Evolutionary conservation across 2,113 vertebrate genomes (phyloP).

Genomic region (Microcebus griseorufus): DNA sequence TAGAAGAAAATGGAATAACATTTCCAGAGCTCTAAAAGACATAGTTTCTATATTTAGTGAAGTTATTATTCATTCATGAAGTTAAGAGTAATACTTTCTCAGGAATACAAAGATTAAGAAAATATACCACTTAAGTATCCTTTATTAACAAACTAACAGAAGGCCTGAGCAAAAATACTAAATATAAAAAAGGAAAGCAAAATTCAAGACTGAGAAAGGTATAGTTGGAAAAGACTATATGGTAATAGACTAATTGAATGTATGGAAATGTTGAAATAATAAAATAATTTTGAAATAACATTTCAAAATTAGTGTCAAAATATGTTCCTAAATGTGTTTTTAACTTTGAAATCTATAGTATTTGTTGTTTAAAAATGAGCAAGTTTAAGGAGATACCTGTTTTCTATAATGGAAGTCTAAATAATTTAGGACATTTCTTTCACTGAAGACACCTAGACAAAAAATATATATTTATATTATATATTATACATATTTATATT

Average conservation of each 20-base stretch:
- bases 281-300: background rate
- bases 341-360: slow-evolving; percentile 8
- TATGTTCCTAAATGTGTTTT: background rate
- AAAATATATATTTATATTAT: background rate
- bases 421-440: background rate
- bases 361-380: background rate
- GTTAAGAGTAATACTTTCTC: slow-evolving; percentile 54
- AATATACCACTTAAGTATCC: background rate
- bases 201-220: slow-evolving; percentile 10
- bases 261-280: background rate
- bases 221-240: background rate
- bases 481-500: too few relatives aligned
- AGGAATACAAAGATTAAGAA: slow-evolving; percentile 39
- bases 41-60: slow-evolving; percentile 6
- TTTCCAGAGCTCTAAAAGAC: background rate
- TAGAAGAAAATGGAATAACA: background rate
- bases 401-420: background rate
- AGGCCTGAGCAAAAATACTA: background rate
- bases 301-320: background rate
- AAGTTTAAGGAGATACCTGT: background rate
- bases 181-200: background rate
- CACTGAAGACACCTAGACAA: background rate
- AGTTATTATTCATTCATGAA: slow-evolving; percentile 20
- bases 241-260: background rate
- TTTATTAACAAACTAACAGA: slow-evolving; percentile 14